Evolutionary conservation across 1,140 invertebrate species (phyloP).

Genomic region (Drosophila yakuba): DNA sequence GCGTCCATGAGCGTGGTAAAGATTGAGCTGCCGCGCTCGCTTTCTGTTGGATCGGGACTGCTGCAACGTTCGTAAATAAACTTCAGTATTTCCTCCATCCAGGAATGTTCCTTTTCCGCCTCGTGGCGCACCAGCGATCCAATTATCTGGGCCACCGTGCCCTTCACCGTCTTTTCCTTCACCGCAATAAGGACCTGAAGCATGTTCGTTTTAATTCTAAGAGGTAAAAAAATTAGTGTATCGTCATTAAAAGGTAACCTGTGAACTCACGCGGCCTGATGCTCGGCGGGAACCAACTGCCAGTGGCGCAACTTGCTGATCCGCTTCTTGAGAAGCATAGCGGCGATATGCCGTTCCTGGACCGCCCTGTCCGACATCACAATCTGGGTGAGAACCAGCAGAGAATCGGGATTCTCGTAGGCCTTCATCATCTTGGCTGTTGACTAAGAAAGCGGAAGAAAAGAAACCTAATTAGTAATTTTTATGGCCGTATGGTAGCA

Average conservation of each 20-base stretch:
- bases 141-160: slow-evolving; percentile 88
- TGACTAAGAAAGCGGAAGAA: slow-evolving; percentile 84
- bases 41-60: slow-evolving; percentile 68
- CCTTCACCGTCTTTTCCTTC: slow-evolving; percentile 87
- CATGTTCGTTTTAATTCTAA: slow-evolving; percentile 87
- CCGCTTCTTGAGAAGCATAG: slow-evolving; percentile 87
- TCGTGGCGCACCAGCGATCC: slow-evolving; percentile 91
- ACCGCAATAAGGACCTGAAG: slow-evolving; percentile 87
- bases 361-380: slow-evolving; percentile 86
- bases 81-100: slow-evolving; percentile 89
- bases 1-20: slow-evolving; percentile 72
- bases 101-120: slow-evolving; percentile 86
- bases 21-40: slow-evolving; percentile 77
- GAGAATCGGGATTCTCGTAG: slow-evolving; percentile 87
- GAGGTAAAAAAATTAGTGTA: not conserved
- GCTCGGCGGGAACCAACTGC: slow-evolving; percentile 86
- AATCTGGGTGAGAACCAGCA: slow-evolving; percentile 87
- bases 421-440: slow-evolving; percentile 88
- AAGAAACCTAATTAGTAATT: slow-evolving; percentile 13
- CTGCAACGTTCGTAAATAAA: slow-evolving; percentile 86
- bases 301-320: slow-evolving; percentile 87
- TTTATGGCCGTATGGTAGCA: slow-evolving; percentile 10
- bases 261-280: slow-evolving; percentile 85
- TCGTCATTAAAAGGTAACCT: not conserved
- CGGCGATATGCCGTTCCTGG: slow-evolving; percentile 89